Percentiles rank a stretch among this genome's conserved stretches.
These are phyloP conservation scores for Emys orbicularis DNA, from an alignment of 2,797 vertebrate species.

Conservation along the genomic window DNA sequence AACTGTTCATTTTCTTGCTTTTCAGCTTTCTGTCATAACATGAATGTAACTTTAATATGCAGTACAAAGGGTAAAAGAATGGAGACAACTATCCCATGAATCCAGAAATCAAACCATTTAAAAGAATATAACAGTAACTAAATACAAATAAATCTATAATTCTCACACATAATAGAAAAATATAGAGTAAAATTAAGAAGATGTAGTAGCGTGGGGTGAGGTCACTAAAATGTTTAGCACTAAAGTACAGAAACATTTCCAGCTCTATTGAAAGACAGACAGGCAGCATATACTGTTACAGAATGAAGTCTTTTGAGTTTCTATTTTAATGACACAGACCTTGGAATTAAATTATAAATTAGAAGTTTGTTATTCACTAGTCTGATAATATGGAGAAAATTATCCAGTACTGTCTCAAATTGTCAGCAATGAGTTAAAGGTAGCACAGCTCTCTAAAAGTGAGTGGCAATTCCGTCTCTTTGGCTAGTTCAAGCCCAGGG, in stretches of 20 bases:
- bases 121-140: neutral
- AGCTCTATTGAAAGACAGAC: neutral
- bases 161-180: neutral
- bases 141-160: neutral
- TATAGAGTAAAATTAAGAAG: neutral
- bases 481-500: neutral
- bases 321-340: neutral
- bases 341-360: neutral
- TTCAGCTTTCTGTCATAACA: accelerated
- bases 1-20: neutral
- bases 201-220: neutral
- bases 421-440: neutral
- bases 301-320: neutral
- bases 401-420: neutral
- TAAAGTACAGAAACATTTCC: neutral
- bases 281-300: neutral
- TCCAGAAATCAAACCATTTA: neutral
- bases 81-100: neutral
- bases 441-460: neutral
- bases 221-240: neutral
- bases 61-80: neutral
- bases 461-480: neutral
- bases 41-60: accelerated
- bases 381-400: neutral
- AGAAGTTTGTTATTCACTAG: neutral